Evolutionary conservation across 2,113 vertebrate genomes (phyloP).

Genomic region (Menura novaehollandiae): DNA sequence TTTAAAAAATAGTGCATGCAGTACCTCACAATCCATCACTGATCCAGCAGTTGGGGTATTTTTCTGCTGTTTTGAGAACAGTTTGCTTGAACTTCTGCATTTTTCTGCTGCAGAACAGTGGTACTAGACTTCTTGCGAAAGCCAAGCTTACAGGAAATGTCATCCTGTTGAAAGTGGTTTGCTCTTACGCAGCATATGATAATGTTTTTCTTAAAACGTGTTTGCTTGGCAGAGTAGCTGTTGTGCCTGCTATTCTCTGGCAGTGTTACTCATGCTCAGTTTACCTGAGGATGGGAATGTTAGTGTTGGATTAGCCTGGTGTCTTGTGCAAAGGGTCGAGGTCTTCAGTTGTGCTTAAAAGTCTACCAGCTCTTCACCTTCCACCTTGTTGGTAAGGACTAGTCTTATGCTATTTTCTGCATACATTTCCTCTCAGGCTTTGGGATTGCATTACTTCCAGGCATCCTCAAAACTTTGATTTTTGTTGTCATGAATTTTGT

Average conservation of each 20-base stretch:
- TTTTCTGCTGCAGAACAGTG: neutral
- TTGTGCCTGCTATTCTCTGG: neutral
- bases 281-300: neutral
- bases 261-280: neutral
- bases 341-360: neutral
- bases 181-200: neutral
- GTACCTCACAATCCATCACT: neutral
- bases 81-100: neutral
- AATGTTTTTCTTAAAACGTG: neutral
- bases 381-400: neutral
- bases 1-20: neutral
- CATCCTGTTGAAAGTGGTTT: neutral
- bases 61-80: neutral
- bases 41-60: neutral
- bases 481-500: neutral
- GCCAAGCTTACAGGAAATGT: neutral
- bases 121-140: neutral
- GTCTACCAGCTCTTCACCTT: neutral
- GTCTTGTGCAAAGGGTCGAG: rapidly evolving
- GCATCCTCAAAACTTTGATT: neutral
- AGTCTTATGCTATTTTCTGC: neutral
- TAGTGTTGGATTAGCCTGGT: neutral
- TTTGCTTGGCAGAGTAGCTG: neutral
- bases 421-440: neutral
- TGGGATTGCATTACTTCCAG: neutral